Evolutionary conservation across 2,888 invertebrate species (phyloP), one percentile per base, ranked within the genome.

Genomic region (Ctena decussata): DNA sequence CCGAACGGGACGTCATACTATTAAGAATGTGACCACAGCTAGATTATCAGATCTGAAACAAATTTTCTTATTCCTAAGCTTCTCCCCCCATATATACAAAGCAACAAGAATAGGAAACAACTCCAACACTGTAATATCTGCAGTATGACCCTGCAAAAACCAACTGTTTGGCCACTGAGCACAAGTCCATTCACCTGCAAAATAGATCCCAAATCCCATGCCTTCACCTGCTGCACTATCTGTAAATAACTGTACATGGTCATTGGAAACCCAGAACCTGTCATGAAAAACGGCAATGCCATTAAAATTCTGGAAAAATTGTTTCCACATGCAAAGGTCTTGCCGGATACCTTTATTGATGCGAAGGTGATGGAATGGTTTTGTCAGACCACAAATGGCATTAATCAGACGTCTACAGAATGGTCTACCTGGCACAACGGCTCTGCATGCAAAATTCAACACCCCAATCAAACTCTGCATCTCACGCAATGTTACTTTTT

Each of bases 31-130:
- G 41, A n/a, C n/a, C 15, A 80, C 76, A 57, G 84, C 80, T 24
- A 18, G n/a, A 46, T 84, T 84, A 39, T 84, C 84, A 71, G 53
- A 79, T 41, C 35, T 72, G 37, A 79, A 79, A 18, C 30, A 21
- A 12, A 79, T 30, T 39, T 73, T 79, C 69, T 79, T 79, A 32
- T 73, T 46, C 18, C n/a, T 5, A 15, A 79, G 27, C 27, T 69
- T 8, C 2, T 75, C 18, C 27, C 75, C 75, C 80, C 74, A 80
- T 27, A 80, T 75, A 32, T 65, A 15, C 0, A 80, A 1, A 11
- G 75, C 60, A 30, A 80, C 75, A 8, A 71, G 5, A 30, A 78
- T 49, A 24, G 78, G 78, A 37, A 78, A 70, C 37, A 37, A 78
- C 44, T 80, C 75, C 1, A 75, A 46, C 12, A 79, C 30, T n/a